Conservation (phyloP, 2,797 vertebrate genomes). For the Sebastiscus tertius region DNA sequence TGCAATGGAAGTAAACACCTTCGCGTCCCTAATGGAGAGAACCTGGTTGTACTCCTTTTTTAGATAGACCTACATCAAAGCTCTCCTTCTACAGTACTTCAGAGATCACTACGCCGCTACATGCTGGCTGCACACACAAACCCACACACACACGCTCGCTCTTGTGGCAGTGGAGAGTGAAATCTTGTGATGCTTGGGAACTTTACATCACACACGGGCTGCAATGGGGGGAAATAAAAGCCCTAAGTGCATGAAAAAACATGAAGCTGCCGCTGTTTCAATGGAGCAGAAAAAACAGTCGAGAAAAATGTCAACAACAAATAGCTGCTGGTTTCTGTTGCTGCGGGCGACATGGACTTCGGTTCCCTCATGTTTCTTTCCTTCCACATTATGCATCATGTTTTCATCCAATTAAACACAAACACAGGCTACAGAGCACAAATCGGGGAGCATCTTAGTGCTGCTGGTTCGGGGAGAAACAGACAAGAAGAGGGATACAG, state of each 20-base stretch:
- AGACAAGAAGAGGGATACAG: slow-evolving; percentile 6
- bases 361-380: slow-evolving; percentile 70
- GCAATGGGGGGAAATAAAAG: slow-evolving; percentile 35
- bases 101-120: slow-evolving; percentile 25
- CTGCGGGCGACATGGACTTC: slow-evolving; percentile 72
- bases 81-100: slow-evolving; percentile 31
- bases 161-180: slow-evolving; percentile 53
- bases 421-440: slow-evolving; percentile 52
- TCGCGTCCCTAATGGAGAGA: slow-evolving; percentile 54
- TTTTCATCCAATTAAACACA: slow-evolving; percentile 82
- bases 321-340: slow-evolving; percentile 77
- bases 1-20: slow-evolving; percentile 42
- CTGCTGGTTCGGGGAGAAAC: slow-evolving; percentile 26
- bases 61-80: slow-evolving; percentile 63
- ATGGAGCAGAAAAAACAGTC: slow-evolving; percentile 68
- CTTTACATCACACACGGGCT: slow-evolving; percentile 49
- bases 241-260: slow-evolving; percentile 65
- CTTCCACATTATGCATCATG: slow-evolving; percentile 71
- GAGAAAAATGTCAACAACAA: slow-evolving; percentile 80
- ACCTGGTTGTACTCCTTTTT: slow-evolving; percentile 35
- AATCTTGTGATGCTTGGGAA: slow-evolving; percentile 59
- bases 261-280: slow-evolving; percentile 63
- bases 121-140: slow-evolving; percentile 6
- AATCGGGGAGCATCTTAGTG: slow-evolving; percentile 49
- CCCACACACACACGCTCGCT: slow-evolving; percentile 5